Base-by-base conservation (phyloP, 1,140 invertebrate genomes). In the Drosophila kepulauana region DNA sequence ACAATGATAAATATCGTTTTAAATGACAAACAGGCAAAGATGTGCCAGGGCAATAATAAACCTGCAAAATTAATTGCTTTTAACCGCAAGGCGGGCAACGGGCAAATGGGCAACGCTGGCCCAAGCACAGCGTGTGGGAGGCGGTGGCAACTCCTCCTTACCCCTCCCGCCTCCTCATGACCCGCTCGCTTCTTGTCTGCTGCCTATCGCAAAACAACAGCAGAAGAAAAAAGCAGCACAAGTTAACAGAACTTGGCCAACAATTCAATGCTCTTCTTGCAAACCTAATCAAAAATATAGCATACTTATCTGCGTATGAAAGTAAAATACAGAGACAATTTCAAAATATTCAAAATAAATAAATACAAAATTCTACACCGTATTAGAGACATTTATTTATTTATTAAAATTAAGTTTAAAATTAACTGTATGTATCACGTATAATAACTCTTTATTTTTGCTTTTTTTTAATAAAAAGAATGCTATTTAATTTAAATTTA, bases 1-100 rank as follows among this genome's bases (percentile, higher is more conserved):
- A 82, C 79, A 68, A 81, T 86, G 82, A 86, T 82, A 88, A 84
- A 87, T 88, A 80, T 87, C 77, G 70, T 70, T 84, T 81, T 88
- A 84, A 87, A 75, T 88, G 84, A 87, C 84, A 87, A 74, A 78
- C 62, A 72, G 67, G 74, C 68, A 64, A 76, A 61, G 74, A 76
- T 76, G 74, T 76, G 64, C 65, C 65, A 69, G 61, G 63, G 64
- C 71, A 57, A 81, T 79, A 87, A 79, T 81, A 86, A 87, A 79
- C 79, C 82, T 79, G 74, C 30, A 66, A 77, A 87, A 79, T 86
- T 87, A 87, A 87, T 87, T 87, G 84, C 82, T 70, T 63, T 75
- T 63, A 75, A 75, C 72, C 64, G 57, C 71, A 74, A 68, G 71
- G 56, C 65, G 56, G 54, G 20, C 33, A 52, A 45, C 46, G 33